Base-by-base conservation (phyloP, 2,888 invertebrate genomes). In the Chelonus formosanus region DNA sequence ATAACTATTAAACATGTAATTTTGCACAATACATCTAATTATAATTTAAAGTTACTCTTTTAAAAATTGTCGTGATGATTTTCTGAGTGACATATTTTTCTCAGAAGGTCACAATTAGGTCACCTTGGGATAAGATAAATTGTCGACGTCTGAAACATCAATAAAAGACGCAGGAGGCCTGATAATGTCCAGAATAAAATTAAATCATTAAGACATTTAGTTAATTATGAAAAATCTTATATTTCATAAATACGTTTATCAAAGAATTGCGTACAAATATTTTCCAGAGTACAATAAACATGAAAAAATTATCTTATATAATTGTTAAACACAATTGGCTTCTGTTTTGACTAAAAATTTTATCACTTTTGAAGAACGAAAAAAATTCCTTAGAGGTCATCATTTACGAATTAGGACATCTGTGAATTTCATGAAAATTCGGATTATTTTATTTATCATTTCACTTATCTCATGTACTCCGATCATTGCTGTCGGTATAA, bases 381-480 rank as follows among this genome's bases (percentile, higher is more conserved):
- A 4, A 45, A 45, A 47, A 44, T 57, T 54, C 36, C 54, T 20
- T 47, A 35, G 36, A 10, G 10, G 32, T 40, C 44, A 36, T 50
- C 48, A 48, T 35, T 52, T 32, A 36, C 34, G 8, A 57, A 48
- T 44, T 31, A 34, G 10, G 32, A n/a, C 53, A 35, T 55, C 34
- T 35, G 20, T 54, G 7, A n/a, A 45, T 32, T n/a, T 2, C 55
- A 53, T 20, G 31, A 20, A 8, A n/a, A 36, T 35, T 59, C 45
- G 20, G 2, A 52, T 58, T 47, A 45, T 35, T 56, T 10, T 20
- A 53, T 66, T 68, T 70, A 68, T 70, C 70, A 20, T 36, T 68
- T 67, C 10, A 70, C 67, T 70, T 68, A 20, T 20, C 20, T 20
- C 20, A 1, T 20, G 20, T 20, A 20, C 20, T 20, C 20, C 20